Percentiles rank a stretch among this genome's conserved stretches.
These are phyloP conservation scores for Caiman crocodilus DNA, from an alignment of 2,797 vertebrate genomes.

Conservation along the genomic window DNA sequence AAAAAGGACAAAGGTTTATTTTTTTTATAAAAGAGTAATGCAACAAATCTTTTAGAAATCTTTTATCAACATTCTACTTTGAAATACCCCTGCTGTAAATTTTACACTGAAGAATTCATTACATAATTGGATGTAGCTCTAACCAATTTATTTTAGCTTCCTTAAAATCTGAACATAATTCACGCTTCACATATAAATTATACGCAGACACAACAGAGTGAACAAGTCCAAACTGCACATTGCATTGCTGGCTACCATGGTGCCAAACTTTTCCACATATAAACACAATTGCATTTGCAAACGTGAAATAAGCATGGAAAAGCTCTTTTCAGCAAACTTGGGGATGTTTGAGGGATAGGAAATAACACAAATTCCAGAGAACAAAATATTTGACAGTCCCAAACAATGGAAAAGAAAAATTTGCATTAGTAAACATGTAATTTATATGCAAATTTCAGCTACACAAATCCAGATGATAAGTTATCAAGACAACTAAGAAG, in stretches of 20 bases:
- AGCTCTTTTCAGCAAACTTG: slow-evolving; percentile 21
- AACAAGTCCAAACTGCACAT: slow-evolving; percentile 22
- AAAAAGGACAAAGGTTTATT: slow-evolving; percentile 45
- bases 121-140: slow-evolving; percentile 66
- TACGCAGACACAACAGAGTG: slow-evolving; percentile 19
- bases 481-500: slow-evolving; percentile 13
- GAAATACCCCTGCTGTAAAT: slow-evolving; percentile 1
- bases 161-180: slow-evolving; percentile 60
- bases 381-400: slow-evolving; percentile 5
- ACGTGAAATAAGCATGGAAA: background rate
- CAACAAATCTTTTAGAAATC: slow-evolving; percentile 50
- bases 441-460: slow-evolving; percentile 48
- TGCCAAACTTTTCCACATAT: background rate
- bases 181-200: slow-evolving; percentile 62
- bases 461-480: slow-evolving; percentile 18
- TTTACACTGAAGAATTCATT: slow-evolving; percentile 64
- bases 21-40: slow-evolving; percentile 10
- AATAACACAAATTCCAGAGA: background rate
- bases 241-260: background rate
- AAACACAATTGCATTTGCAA: slow-evolving; percentile 26
- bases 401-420: slow-evolving; percentile 35
- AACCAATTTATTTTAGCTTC: slow-evolving; percentile 61
- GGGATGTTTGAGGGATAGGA: background rate
- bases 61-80: slow-evolving; percentile 45
- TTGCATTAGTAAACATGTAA: slow-evolving; percentile 2